Evolutionary conservation across 2,797 vertebrate species (phyloP), one percentile per base, ranked within the genome.

Genomic region (Macropodus opercularis): DNA sequence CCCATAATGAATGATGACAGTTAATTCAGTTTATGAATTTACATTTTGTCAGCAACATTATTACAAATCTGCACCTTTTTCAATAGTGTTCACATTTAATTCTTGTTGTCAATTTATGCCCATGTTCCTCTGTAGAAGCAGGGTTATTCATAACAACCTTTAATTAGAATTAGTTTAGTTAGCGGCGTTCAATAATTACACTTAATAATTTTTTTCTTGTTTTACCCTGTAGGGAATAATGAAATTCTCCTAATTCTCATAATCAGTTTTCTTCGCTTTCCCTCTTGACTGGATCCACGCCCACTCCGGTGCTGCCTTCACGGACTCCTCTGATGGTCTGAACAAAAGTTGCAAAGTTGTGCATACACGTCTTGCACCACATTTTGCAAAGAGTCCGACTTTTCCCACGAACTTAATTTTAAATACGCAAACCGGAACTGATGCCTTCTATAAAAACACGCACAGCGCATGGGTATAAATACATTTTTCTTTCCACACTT

Each of bases 291-390:
- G 48, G 31, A 15, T 49, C 4, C 63, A 80, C 71, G 59, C 71
- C 74, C 44, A 36, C 56, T 56, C 19, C 0, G 3, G 3, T 69
- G 77, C 19, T 64, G 61, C 70, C 61, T 83, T 78, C 49, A 69
- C 0, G 4, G 57, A 53, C 63, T 41, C 4, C 2, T 18, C 17
- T 27, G 18, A 64, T 26, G 3, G 27, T 17, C 5, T 17, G 6
- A 14, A 1, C 11, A 8, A 42, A 34, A 26, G 3, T 17, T 31
- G 14, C 3, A 26, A 21, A 61, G 19, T 22, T 10, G 19, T 21
- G 12, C 18, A 0, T 13, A 42, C 14, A 50, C 11, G 40, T 15
- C 13, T 35, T 35, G 32, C 32, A 38, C 36, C 15, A 17, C 9
- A 38, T 15, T 14, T 15, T 4, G n/a, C n/a, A n/a, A n/a, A n/a